These are phyloP conservation scores for Whitmania pigra DNA, from an alignment of 1,140 invertebrate genomes.

Conservation along the genomic window DNA sequence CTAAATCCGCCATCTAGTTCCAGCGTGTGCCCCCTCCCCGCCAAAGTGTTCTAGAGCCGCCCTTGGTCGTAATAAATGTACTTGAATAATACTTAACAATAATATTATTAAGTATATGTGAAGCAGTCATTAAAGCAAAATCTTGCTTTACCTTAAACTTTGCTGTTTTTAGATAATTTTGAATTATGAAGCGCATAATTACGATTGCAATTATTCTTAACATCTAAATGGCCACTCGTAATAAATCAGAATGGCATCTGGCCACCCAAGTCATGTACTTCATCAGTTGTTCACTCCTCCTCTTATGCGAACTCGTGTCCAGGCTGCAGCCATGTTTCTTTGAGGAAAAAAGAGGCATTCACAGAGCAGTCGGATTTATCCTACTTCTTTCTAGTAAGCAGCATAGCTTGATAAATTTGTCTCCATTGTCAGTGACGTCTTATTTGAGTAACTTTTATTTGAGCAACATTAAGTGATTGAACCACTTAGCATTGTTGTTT, in stretches of 20 bases:
- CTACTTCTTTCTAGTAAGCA: slow-evolving; percentile 6
- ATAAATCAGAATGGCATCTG: slow-evolving; percentile 15
- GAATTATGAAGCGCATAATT: too few species aligned
- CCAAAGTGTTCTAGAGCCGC: too few species aligned
- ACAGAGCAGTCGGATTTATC: neutral
- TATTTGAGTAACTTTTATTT: neutral
- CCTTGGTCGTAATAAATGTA: too few species aligned
- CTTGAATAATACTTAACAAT: too few species aligned
- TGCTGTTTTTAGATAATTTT: too few species aligned
- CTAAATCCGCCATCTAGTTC: too few species aligned
- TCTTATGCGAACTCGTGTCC: slow-evolving; percentile 6
- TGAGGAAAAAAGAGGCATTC: neutral
- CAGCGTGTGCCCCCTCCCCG: too few species aligned
- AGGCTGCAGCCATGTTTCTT: slow-evolving; percentile 3
- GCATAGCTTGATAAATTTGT: neutral
- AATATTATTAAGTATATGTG: too few species aligned
- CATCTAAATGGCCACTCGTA: too few species aligned
- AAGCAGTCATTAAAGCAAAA: too few species aligned
- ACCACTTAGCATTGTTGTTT: neutral
- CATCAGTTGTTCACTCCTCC: slow-evolving; percentile 7
- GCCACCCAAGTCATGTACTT: slow-evolving; percentile 19
- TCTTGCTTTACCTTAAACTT: too few species aligned
- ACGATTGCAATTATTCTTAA: too few species aligned
- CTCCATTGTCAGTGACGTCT: neutral
- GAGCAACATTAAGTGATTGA: neutral